Conservation (phyloP, 2,888 invertebrate genomes). For the Scaptomyza flava region DNA sequence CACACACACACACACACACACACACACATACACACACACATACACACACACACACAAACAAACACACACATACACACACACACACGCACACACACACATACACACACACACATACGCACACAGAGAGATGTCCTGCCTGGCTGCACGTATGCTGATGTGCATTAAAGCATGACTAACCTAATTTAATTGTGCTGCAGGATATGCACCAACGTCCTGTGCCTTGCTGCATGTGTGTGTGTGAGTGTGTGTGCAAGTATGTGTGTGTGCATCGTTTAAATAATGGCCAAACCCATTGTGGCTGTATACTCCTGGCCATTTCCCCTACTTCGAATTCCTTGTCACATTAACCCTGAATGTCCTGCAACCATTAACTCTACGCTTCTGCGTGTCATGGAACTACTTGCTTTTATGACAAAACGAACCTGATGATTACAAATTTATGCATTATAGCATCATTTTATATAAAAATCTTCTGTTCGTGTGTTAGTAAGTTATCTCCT, state of each 20-base stretch:
- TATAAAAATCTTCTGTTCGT: too few species aligned
- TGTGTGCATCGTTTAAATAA: constrained; percentile 64
- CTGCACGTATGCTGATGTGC: constrained; percentile 76
- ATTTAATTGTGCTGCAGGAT: constrained; percentile 80
- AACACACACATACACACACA: constrained; percentile 4
- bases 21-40: constrained; percentile 5
- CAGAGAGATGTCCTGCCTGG: constrained; percentile 55
- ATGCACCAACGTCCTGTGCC: constrained; percentile 57
- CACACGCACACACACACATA: constrained; percentile 5
- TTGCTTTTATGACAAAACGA: neutral
- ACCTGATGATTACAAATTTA: neutral
- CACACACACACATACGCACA: constrained; percentile 12
- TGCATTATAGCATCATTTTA: neutral
- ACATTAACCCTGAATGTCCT: constrained; percentile 56
- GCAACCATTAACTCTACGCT: constrained; percentile 15
- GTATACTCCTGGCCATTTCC: constrained; percentile 46
- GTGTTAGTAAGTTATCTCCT: too few species aligned
- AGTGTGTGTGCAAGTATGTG: constrained; percentile 13
- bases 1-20: constrained; percentile 12
- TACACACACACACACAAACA: constrained; percentile 20
- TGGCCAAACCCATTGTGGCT: constrained; percentile 57
- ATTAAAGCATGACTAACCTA: constrained; percentile 80
- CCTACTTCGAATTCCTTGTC: constrained; percentile 41
- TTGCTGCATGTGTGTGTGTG: neutral
- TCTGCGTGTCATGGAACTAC: constrained; percentile 17